Evolutionary conservation across 2,888 invertebrate species (phyloP).

Genomic region (Hoplodrina ambigua): DNA sequence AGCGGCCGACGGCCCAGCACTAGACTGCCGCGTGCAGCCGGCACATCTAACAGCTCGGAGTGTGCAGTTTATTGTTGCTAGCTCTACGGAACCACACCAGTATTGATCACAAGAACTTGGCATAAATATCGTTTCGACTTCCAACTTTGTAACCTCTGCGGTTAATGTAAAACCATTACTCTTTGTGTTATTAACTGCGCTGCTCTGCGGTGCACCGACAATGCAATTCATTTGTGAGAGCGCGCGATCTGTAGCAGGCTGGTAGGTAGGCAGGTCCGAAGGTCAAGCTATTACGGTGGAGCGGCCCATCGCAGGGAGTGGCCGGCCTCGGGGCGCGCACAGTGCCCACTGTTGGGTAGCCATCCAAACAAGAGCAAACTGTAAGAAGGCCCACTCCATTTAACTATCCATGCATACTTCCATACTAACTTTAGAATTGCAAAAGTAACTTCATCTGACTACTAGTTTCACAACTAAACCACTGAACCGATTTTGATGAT

Average conservation of each 20-base stretch:
- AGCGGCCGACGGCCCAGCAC: no score
- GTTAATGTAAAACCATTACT: constrained; percentile 39
- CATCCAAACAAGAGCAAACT: background rate
- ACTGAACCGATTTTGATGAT: no score
- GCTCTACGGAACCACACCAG: background rate
- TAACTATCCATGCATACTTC: background rate
- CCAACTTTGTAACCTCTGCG: constrained; percentile 27
- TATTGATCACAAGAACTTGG: constrained; percentile 17
- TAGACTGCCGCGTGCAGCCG: no score
- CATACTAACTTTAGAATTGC: no score
- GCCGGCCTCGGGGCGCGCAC: constrained; percentile 32
- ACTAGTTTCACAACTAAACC: no score
- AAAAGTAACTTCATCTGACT: no score
- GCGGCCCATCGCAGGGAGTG: constrained; percentile 37
- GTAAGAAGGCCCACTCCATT: constrained; percentile 7
- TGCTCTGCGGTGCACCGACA: constrained; percentile 32
- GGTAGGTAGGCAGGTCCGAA: constrained; percentile 22
- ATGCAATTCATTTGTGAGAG: constrained; percentile 27
- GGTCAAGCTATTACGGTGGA: constrained; percentile 31
- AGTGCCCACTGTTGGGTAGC: background rate
- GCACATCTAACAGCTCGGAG: background rate
- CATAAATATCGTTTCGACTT: constrained; percentile 17
- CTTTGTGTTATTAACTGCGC: constrained; percentile 26
- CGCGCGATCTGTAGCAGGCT: constrained; percentile 36
- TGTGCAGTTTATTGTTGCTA: background rate